phyloP scores from a whole-genome alignment of 2,888 invertebrate genomes.

The Dicranocentrus wangi region DNA sequence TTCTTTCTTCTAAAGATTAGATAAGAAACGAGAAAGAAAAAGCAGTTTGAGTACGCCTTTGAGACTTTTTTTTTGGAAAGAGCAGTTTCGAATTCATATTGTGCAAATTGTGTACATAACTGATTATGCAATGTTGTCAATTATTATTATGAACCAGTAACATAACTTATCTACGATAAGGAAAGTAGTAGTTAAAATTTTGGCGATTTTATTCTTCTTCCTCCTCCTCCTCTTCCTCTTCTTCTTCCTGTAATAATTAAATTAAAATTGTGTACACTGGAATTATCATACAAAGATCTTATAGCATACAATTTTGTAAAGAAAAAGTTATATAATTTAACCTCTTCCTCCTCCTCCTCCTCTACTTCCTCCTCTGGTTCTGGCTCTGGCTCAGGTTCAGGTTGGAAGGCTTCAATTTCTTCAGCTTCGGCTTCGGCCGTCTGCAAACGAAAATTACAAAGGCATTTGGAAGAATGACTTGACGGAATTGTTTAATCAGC shows the following conservation, averaged over 20 bases:
- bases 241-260: slow-evolving; percentile 66
- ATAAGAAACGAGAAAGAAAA: slow-evolving; percentile 21
- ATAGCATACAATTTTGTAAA: too few species aligned
- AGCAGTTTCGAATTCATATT: slow-evolving; percentile 50
- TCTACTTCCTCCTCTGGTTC: slow-evolving; percentile 58
- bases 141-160: slow-evolving; percentile 58
- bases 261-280: too few species aligned
- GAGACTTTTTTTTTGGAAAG: slow-evolving; percentile 35
- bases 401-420: slow-evolving; percentile 45
- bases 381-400: slow-evolving; percentile 50
- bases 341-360: slow-evolving; percentile 45
- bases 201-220: slow-evolving; percentile 63
- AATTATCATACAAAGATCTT: too few species aligned
- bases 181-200: slow-evolving; percentile 61
- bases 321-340: too few species aligned
- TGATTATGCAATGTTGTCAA: slow-evolving; percentile 56
- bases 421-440: slow-evolving; percentile 33
- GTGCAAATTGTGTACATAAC: slow-evolving; percentile 52
- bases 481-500: too few species aligned
- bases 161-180: slow-evolving; percentile 63
- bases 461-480: background rate
- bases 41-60: slow-evolving; percentile 35
- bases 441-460: background rate
- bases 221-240: slow-evolving; percentile 61
- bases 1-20: background rate